Evolutionary conservation across 2,888 invertebrate genomes (phyloP), one percentile per base, ranked within the genome.

Genomic region (Lagria hirta): DNA sequence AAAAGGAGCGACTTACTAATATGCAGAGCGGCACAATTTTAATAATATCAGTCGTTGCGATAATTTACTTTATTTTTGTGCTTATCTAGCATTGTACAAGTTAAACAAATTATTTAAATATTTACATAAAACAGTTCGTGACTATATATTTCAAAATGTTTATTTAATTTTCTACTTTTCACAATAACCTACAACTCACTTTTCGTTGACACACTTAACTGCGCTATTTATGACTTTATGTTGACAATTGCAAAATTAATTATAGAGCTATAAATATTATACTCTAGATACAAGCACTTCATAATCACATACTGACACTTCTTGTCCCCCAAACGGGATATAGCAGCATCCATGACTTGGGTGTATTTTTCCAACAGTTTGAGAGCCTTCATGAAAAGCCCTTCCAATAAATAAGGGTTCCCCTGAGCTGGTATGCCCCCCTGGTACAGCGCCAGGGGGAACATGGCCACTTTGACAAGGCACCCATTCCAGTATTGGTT

Each of bases 291-390:
- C 62, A 3, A 88, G 76, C 27, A 82, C 78, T 69, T 88, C 88
- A 69, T 87, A 88, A 52, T 81, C 77, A 1, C 73, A 65, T 46
- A 81, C 78, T 37, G 73, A 75, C 51, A 77, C 71, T 64, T 87
- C 87, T 62, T 79, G 78, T 0, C 85, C 84, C 36, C 77, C 82
- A 65, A 78, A 83, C 3, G 84, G 82, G 51, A 83, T 79, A 68
- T 83, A 84, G 58, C 81, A 78, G 12, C 72, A 69, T n/a, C 74
- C 79, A 60, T 84, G 83, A 49, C 79, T 80, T 1, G 78, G 76
- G 55, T 84, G 83, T 14, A 84, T 76, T 68, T 80, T 80, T 46
- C 79, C 80, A 1, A 78, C 75, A 3, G 78, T 78, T 42, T 77
- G 62, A 16, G 77, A 75, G 20, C 77, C 78, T 27, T 75, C 72